Base-by-base conservation (phyloP, 1,140 invertebrate genomes). In the Sycophila sp. region DNA sequence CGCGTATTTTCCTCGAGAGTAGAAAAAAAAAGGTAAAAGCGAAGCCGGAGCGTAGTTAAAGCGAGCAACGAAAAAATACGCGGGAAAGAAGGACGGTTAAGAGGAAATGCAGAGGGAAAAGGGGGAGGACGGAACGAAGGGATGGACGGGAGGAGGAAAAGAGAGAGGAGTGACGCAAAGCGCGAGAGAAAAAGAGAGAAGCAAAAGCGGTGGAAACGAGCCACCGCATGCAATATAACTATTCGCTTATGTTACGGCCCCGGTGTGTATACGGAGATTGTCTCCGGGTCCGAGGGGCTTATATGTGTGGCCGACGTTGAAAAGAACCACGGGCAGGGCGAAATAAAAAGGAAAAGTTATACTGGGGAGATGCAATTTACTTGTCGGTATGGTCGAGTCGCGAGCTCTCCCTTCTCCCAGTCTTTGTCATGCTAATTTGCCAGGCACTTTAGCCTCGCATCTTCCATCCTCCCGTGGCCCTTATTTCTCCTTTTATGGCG, bases 391-490 rank as follows among this genome's bases (percentile, higher is more conserved):
- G 30, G 55, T n/a, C n/a, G 45, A 26, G 22, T 36, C 28, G 34
- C 64, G 45, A 63, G n/a, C n/a, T n/a, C n/a, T n/a, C n/a, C n/a
- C n/a, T n/a, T n/a, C 24, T 15, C 40, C 8, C 7, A 1, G 68
- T 36, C 67, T 73, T 70, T 73, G 63, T 73, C 62, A 73, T 73
- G 67, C 56, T 73, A 73, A 73, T 73, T 66, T 45, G 38, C 40
- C 19, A 32, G 4, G 62, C 36, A 49, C 65, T 65, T 64, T 58
- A 55, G 45, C 58, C n/a, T 11, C 13, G 13, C 36, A 30, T 55
- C 30, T 6, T 45, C 4, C 3, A 7, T 64, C 60, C 8, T 42
- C 8, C n/a, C n/a, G n/a, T n/a, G n/a, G n/a, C n/a, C n/a, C 17
- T 34, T 53, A 51, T 60, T 60, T n/a, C 19, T 55, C 13, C 13